Evolutionary conservation across 37 sponge, comb jelly and placozoan species (phyloP).

Genomic region (Lycopodina hypogea): DNA sequence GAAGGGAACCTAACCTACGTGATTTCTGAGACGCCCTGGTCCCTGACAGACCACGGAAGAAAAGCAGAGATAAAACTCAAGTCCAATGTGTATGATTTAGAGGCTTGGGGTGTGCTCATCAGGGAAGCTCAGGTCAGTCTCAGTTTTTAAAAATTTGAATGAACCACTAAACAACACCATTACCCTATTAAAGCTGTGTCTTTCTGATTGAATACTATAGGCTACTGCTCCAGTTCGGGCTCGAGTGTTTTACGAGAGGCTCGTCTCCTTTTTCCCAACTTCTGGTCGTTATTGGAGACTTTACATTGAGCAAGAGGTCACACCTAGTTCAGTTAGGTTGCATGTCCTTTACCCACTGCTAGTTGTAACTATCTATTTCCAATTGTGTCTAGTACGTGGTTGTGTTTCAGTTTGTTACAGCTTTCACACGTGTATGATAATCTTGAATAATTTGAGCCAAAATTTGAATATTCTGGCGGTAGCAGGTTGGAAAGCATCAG

Average conservation of each 20-base stretch:
- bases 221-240: constrained; percentile 54
- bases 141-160: no score
- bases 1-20: not conserved
- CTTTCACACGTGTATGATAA: not conserved
- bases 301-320: constrained; percentile 97
- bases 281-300: constrained; percentile 94
- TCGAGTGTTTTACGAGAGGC: constrained; percentile 81
- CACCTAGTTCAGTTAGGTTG: constrained; percentile 13
- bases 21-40: constrained; percentile 62
- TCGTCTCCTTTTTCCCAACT: constrained; percentile 87
- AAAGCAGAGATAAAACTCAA: constrained; percentile 83
- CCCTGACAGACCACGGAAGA: constrained; percentile 73
- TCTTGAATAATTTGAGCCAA: constrained; percentile 10
- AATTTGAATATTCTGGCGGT: not conserved
- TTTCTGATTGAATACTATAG: constrained; percentile 26
- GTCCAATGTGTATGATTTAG: constrained; percentile 80
- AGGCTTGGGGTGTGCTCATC: constrained; percentile 84
- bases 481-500: no score
- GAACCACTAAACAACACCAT: no score
- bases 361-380: not conserved
- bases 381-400: not conserved
- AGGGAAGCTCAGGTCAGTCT: constrained; percentile 94
- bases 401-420: not conserved
- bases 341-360: constrained; percentile 15
- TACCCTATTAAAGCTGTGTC: not conserved